Evolutionary conservation across 2,797 vertebrate species (phyloP), one percentile per base, ranked within the genome.

Genomic region (Lates japonicus): DNA sequence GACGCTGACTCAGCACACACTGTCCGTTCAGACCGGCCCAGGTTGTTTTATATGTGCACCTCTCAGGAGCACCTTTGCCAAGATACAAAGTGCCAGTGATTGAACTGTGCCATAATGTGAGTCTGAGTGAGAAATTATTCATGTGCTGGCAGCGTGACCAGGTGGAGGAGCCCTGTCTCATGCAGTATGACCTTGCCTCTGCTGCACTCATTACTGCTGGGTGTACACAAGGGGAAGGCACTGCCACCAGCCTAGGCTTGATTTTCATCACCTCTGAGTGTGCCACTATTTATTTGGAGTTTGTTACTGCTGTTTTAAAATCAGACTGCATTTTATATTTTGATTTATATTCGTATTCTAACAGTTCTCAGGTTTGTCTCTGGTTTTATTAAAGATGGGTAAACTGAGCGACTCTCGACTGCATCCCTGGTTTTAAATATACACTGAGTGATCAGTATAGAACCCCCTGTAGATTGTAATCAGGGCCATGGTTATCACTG

Each of bases 101-200:
- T 90, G 87, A 92, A 89, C 82, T 78, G 76, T 73, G 80, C 80
- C 87, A 88, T 91, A 89, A 90, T 89, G 89, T 87, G 88, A 89
- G 83, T 80, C 84, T 90, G 88, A 94, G 87, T 87, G 88, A 85
- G 89, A 86, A 91, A 92, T 91, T 81, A 92, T 93, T 90, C 84
- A 90, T 81, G 85, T 41, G 46, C 55, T 83, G 87, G 80, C 78
- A 62, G 80, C 42, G 82, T 77, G 79, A 81, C 29, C 82, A 87
- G 85, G 82, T 81, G 58, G 76, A 78, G 70, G 48, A 82, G 83
- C 46, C 39, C 54, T n/a, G 60, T 75, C 60, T 83, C 71, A 48
- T 57, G 51, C 71, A 60, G 80, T 22, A 33, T 85, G 90, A 93
- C 90, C 88, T 92, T 90, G 70, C 39, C 69, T 83, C 49, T 81